phyloP scores from a whole-genome alignment of 2,888 invertebrate genomes.

The Leptinotarsa haldemani region DNA sequence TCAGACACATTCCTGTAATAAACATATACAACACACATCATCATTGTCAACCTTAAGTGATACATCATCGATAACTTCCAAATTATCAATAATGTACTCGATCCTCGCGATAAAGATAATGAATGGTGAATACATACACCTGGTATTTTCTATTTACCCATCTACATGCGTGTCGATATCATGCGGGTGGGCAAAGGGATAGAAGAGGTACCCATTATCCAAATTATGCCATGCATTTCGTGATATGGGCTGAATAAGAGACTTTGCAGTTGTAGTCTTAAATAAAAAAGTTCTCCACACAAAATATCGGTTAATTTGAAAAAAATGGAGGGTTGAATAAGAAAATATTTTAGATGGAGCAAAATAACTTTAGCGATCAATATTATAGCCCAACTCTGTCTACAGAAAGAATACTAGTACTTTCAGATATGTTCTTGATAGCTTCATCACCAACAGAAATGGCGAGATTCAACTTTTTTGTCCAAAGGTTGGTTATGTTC shows the following conservation, averaged over 20 bases:
- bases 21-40: not conserved
- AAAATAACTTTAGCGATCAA: too few species aligned
- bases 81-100: conserved; percentile 8
- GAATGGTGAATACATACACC: conserved; percentile 17
- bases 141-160: conserved; percentile 18
- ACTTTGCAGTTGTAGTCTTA: not conserved
- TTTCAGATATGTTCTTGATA: too few species aligned
- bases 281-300: too few species aligned
- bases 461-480: too few species aligned
- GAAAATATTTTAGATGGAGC: too few species aligned
- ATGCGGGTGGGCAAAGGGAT: conserved; percentile 7
- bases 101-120: conserved; percentile 1
- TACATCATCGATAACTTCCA: conserved; percentile 17
- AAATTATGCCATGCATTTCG: not conserved
- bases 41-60: conserved; percentile 8
- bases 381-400: too few species aligned
- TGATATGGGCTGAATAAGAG: not conserved
- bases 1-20: too few species aligned
- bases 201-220: conserved; percentile 9
- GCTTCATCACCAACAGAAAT: too few species aligned
- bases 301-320: too few species aligned
- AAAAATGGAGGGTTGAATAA: too few species aligned
- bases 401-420: too few species aligned
- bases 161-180: conserved; percentile 6
- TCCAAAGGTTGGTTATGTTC: too few species aligned